phyloP scores from a whole-genome alignment of 2,888 invertebrate genomes.

The Daptonema setosum region DNA sequence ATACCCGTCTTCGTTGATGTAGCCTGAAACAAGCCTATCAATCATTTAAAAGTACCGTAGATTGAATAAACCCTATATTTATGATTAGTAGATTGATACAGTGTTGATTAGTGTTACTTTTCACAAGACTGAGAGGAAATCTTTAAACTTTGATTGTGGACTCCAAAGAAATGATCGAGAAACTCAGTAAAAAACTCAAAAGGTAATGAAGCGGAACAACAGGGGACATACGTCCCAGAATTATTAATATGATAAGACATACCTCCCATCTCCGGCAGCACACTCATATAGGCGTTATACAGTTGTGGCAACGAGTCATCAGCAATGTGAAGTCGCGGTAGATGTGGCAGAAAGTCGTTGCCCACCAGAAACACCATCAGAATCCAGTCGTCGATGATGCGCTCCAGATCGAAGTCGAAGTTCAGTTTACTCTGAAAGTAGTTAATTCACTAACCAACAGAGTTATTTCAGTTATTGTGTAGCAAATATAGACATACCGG shows the following conservation, averaged over 20 bases:
- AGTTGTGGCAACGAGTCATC: constrained; percentile 66
- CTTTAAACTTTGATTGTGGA: too few relatives aligned
- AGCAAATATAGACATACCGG: neutral
- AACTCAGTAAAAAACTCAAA: too few relatives aligned
- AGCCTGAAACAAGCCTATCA: too few relatives aligned
- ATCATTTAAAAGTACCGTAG: too few relatives aligned
- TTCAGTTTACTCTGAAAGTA: constrained; percentile 32
- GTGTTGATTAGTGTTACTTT: too few relatives aligned
- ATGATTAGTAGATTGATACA: too few relatives aligned
- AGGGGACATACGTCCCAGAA: constrained; percentile 3
- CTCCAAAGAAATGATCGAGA: too few relatives aligned
- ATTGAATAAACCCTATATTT: too few relatives aligned
- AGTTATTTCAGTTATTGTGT: neutral
- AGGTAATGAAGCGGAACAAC: neutral
- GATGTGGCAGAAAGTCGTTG: constrained; percentile 88
- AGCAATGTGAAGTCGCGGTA: constrained; percentile 78
- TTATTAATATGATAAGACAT: constrained; percentile 17
- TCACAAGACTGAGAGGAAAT: too few relatives aligned
- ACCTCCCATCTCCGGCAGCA: constrained; percentile 66
- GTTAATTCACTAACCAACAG: neutral
- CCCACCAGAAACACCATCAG: constrained; percentile 89
- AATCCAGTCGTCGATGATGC: constrained; percentile 90
- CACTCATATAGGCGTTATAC: constrained; percentile 46
- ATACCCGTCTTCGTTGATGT: constrained; percentile 69
- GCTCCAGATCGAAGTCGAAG: constrained; percentile 62